Evolutionary conservation across 2,113 vertebrate species (phyloP), one percentile per base, ranked within the genome.

Genomic region (Plecturocebus donacophilus): DNA sequence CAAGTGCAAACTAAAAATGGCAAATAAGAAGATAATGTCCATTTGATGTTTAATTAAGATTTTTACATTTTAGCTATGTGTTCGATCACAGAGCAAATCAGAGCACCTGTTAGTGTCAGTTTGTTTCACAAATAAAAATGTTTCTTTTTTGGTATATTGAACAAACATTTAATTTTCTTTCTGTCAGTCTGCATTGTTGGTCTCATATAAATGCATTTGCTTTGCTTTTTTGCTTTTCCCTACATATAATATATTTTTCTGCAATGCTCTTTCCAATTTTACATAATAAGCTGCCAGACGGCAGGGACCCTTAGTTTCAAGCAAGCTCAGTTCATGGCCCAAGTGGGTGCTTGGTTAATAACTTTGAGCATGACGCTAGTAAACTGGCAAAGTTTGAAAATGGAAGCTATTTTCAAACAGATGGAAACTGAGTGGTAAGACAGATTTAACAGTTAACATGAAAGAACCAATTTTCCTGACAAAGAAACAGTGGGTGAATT

Each of bases 391-490:
- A 96, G 11, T 5, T n/a, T 89, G 95, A 94, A 98, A 98, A 97
- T 95, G 25, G 92, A 98, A 3, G 0, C n/a, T 95, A 97, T 97
- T 58, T 97, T 92, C 91, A 97, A 66, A 71, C 75, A 30, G 58
- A 96, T 97, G 58, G 90, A 80, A 96, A 81, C 19, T 66, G 47
- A 90, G 35, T 83, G 93, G 11, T 54, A 97, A 96, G 97, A 79
- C n/a, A 96, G 45, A 97, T 87, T 88, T 97, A 80, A 89, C 47
- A 97, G 70, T 97, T 98, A 95, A 94, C 77, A 58, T 77, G 56
- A 97, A 98, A 95, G 81, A 95, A 77, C 45, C 70, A 4, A 70
- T 91, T 98, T 97, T 77, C 58, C 19, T 89, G 64, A 79, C 7
- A 77, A 97, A 93, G 87, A 95, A 97, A 89, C 19, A 86, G 45